phyloP scores from a whole-genome alignment of 2,888 invertebrate species.

The Clepsis dumicolana region DNA sequence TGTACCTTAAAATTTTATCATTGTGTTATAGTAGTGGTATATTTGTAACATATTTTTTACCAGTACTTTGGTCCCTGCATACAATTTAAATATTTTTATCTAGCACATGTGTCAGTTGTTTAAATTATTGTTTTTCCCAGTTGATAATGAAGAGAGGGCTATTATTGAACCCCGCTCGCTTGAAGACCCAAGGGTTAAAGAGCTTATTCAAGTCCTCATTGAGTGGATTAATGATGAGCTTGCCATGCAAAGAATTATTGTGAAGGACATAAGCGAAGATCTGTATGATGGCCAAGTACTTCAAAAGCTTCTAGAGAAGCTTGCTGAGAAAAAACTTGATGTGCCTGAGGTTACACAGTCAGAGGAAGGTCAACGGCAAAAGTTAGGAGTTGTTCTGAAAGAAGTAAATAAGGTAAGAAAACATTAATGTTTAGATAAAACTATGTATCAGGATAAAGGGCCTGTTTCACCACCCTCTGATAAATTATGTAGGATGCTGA shows the following conservation, averaged over 20 bases:
- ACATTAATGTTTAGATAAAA: neutral
- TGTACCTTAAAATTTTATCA: too few species aligned
- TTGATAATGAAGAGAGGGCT: conserved; percentile 98
- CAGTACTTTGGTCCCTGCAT: too few species aligned
- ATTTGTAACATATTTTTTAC: too few species aligned
- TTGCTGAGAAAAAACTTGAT: conserved; percentile 95
- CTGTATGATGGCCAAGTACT: conserved; percentile 97
- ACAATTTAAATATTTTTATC: too few species aligned
- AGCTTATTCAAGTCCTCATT: conserved; percentile 94
- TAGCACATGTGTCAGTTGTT: neutral
- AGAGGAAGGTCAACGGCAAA: conserved; percentile 98
- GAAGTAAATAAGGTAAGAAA: conserved; percentile 92
- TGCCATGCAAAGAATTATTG: conserved; percentile 98
- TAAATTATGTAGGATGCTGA: neutral
- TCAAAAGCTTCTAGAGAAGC: conserved; percentile 92
- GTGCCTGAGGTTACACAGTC: conserved; percentile 99
- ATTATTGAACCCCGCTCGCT: conserved; percentile 96
- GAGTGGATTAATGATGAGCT: conserved; percentile 99
- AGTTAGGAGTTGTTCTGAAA: conserved; percentile 94
- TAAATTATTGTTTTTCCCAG: conserved; percentile 78
- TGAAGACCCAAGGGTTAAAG: conserved; percentile 94
- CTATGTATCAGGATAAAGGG: neutral
- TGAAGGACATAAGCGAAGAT: conserved; percentile 98
- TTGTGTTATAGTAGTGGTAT: too few species aligned
- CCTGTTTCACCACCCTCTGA: neutral